phyloP scores from a whole-genome alignment of 2,888 invertebrate species.

The Drosophila sordidula region DNA sequence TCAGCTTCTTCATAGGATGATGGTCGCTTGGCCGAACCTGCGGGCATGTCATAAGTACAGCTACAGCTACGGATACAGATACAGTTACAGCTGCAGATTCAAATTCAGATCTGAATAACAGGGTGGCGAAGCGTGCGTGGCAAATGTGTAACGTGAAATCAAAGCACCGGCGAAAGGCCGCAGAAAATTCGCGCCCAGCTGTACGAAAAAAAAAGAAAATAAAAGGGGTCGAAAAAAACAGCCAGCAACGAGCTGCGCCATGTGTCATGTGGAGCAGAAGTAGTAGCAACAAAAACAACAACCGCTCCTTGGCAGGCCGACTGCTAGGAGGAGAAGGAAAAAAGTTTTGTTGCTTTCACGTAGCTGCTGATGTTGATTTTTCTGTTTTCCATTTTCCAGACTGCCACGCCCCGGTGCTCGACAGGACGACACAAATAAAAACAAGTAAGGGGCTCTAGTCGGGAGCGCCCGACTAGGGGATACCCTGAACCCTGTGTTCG shows the following conservation, averaged over 20 bases:
- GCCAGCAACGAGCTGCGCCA: conserved; percentile 24
- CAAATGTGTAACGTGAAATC: conserved; percentile 56
- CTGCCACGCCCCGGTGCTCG: conserved; percentile 37
- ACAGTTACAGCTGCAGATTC: conserved; percentile 5
- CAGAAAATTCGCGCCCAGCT: conserved; percentile 40
- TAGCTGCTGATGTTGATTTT: conserved; percentile 32
- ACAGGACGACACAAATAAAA: conserved; percentile 42
- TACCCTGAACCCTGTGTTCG: too few species aligned
- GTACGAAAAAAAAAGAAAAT: conserved; percentile 10
- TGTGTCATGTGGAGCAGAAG: conserved; percentile 40
- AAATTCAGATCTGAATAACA: background rate
- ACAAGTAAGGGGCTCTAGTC: too few species aligned
- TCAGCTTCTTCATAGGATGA: conserved; percentile 10
- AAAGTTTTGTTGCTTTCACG: conserved; percentile 13
- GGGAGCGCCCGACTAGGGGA: too few species aligned
- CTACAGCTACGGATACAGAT: background rate
- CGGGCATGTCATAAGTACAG: conserved; percentile 42
- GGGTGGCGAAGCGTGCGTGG: background rate
- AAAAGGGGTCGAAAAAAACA: conserved; percentile 29
- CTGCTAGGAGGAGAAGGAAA: background rate
- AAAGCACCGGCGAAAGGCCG: conserved; percentile 36
- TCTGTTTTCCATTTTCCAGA: conserved; percentile 9
- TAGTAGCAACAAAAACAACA: conserved; percentile 16
- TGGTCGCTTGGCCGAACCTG: conserved; percentile 42
- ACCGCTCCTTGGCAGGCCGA: conserved; percentile 19